A percentile compares a stretch with the other conserved stretches of the same genome.
Evolutionary conservation across 2,797 vertebrate species (phyloP).

Genomic region (Intellagama lesueurii): DNA sequence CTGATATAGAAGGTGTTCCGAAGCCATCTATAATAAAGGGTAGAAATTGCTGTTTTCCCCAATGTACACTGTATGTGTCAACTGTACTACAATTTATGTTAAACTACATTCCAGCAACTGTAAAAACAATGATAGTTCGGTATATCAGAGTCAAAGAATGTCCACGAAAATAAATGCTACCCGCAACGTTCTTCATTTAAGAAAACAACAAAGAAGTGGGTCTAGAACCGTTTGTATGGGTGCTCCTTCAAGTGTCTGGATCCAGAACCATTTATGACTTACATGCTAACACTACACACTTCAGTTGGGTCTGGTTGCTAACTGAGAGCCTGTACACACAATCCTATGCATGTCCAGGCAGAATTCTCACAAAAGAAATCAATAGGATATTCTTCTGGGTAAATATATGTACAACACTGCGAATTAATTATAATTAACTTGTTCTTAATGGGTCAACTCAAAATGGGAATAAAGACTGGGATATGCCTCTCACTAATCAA

Average conservation of each 20-base stretch:
- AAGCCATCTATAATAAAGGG: neutral
- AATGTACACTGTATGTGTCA: neutral
- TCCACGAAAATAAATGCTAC: too few relatives aligned
- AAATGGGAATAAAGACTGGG: too few relatives aligned
- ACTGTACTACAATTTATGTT: neutral
- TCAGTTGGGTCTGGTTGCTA: too few relatives aligned
- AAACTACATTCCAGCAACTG: neutral
- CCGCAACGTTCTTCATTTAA: too few relatives aligned
- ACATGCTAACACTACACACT: too few relatives aligned
- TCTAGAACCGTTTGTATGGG: too few relatives aligned
- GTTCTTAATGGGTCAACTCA: too few relatives aligned
- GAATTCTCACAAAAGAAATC: neutral
- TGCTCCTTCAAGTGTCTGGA: too few relatives aligned
- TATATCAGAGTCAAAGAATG: neutral
- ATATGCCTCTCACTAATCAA: too few relatives aligned
- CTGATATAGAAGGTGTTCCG: neutral
- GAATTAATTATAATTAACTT: too few relatives aligned
- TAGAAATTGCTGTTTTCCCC: neutral
- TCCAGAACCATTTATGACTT: too few relatives aligned
- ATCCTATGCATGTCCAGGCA: neutral
- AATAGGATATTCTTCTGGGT: neutral
- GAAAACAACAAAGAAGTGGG: too few relatives aligned
- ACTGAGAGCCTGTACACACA: neutral
- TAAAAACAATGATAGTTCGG: neutral
- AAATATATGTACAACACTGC: neutral